A percentile compares a stretch with the other conserved stretches of the same genome.
These are phyloP conservation scores for Pomacea canaliculata DNA, from an alignment of 2,888 invertebrate genomes.

Conservation along the genomic window DNA sequence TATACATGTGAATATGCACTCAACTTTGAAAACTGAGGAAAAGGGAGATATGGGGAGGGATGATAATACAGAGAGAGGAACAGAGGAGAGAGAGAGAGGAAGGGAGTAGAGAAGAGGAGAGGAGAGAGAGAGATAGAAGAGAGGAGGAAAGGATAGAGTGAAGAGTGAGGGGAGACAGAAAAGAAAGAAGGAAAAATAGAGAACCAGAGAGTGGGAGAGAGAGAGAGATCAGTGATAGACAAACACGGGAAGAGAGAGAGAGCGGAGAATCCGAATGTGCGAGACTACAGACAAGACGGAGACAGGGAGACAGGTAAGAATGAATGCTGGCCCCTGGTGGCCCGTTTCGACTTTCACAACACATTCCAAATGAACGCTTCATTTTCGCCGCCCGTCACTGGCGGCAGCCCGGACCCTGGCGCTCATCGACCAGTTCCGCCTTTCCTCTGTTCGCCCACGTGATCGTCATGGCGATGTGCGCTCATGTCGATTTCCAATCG, in stretches of 20 bases:
- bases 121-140: not conserved
- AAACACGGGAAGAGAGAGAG: constrained; percentile 10
- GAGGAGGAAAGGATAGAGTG: constrained; percentile 2
- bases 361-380: no score
- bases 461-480: constrained; percentile 15
- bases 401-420: not conserved
- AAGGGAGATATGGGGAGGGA: not conserved
- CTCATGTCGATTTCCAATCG: constrained; percentile 24
- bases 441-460: constrained; percentile 26
- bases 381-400: no score
- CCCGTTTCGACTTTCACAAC: no score
- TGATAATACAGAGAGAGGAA: not conserved
- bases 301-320: constrained; percentile 3
- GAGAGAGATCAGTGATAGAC: not conserved
- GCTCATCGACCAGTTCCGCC: constrained; percentile 23
- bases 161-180: not conserved
- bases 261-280: not conserved
- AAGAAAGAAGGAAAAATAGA: constrained; percentile 4
- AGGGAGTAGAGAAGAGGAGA: constrained; percentile 1
- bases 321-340: no score
- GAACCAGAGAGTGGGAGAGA: constrained; percentile 12
- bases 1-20: no score
- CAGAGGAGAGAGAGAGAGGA: not conserved
- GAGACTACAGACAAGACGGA: constrained; percentile 10
- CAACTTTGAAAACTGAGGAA: no score